Evolutionary conservation across 2,113 vertebrate species (phyloP).

Genomic region (Notechis scutatus): DNA sequence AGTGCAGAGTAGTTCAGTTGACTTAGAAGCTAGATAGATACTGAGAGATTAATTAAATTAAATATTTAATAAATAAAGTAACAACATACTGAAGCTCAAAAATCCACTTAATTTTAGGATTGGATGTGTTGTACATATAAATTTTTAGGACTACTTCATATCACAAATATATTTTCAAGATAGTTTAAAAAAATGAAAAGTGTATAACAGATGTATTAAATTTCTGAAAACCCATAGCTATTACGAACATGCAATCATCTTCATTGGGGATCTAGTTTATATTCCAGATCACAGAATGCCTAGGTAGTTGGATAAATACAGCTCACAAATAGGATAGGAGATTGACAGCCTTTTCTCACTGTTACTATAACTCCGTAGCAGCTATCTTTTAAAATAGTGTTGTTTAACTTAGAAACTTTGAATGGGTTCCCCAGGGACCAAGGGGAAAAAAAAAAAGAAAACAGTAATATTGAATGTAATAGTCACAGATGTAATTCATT

Average conservation of each 20-base stretch:
- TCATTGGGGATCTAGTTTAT: not conserved
- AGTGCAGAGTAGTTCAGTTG: not conserved
- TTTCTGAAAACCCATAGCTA: not conserved
- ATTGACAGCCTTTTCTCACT: not conserved
- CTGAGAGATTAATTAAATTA: not conserved
- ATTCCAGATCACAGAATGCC: not conserved
- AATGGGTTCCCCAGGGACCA: not conserved
- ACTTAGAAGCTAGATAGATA: not conserved
- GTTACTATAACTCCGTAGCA: not conserved
- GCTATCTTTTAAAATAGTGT: not conserved
- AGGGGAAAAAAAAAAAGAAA: not conserved
- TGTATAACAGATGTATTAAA: not conserved
- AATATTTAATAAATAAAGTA: not conserved
- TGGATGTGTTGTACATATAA: not conserved
- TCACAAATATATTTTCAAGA: not conserved
- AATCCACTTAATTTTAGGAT: not conserved
- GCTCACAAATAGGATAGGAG: not conserved
- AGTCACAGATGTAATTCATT: not conserved
- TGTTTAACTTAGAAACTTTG: not conserved
- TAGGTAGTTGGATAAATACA: not conserved
- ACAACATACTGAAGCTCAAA: not conserved
- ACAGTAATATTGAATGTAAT: not conserved
- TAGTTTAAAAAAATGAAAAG: not conserved
- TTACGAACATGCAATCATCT: not conserved
- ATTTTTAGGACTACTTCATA: not conserved